Evolutionary conservation across 2,113 vertebrate genomes (phyloP).

Genomic region (Daphoenositta chrysoptera): DNA sequence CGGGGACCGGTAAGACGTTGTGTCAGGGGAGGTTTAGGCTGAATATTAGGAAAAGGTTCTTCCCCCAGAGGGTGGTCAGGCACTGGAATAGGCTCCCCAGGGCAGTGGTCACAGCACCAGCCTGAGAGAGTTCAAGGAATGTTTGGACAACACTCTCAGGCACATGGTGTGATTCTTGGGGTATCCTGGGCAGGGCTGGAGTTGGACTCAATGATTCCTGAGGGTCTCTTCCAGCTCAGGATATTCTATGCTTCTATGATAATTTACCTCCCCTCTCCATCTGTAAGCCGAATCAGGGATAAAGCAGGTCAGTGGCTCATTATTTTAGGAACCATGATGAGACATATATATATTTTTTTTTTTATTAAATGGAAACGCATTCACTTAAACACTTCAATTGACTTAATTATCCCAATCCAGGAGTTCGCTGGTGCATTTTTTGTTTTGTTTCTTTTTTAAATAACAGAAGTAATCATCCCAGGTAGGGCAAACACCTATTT

Average conservation of each 20-base stretch:
- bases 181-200: neutral
- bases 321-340: neutral
- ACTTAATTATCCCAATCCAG: neutral
- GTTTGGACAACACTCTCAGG: neutral
- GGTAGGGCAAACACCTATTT: neutral
- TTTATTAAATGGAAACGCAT: neutral
- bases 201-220: neutral
- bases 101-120: neutral
- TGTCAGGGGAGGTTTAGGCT: neutral
- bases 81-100: neutral
- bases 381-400: neutral
- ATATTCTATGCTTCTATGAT: neutral
- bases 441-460: neutral
- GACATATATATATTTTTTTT: neutral
- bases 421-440: neutral
- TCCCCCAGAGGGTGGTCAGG: fast-evolving
- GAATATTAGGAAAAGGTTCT: neutral
- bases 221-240: neutral
- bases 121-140: neutral
- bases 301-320: neutral
- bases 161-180: neutral
- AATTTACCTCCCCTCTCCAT: neutral
- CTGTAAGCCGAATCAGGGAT: neutral
- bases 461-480: neutral
- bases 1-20: fast-evolving